Percentiles rank a stretch among this genome's conserved stretches.
Conservation (phyloP, 2,888 invertebrate genomes). For the Drosophila mayaguana region DNA sequence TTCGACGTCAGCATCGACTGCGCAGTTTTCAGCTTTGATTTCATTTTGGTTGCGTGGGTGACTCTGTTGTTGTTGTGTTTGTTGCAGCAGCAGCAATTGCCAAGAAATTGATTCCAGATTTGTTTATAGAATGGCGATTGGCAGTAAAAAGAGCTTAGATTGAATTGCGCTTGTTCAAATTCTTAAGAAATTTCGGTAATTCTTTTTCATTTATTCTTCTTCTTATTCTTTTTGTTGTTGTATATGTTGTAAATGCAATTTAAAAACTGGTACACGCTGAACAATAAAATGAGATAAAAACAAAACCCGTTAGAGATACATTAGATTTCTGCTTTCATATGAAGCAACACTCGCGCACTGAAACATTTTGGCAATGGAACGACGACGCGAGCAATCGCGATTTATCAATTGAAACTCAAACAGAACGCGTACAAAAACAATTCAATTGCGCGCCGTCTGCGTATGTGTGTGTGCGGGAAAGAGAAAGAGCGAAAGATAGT, state of each 20-base stretch:
- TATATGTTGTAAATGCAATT: conserved; percentile 47
- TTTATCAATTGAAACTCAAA: conserved; percentile 57
- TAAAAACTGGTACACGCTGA: conserved; percentile 46
- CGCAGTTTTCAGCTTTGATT: conserved; percentile 67
- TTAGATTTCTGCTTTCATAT: conserved; percentile 5
- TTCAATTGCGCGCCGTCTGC: conserved; percentile 40
- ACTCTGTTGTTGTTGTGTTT: conserved; percentile 9
- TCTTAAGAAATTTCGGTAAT: conserved; percentile 21
- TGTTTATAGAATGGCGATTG: conserved; percentile 43
- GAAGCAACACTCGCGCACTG: conserved; percentile 15
- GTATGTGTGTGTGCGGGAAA: conserved; percentile 15
- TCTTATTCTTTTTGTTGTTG: background rate
- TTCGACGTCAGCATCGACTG: conserved; percentile 30
- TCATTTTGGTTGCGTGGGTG: conserved; percentile 62
- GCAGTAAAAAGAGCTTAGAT: conserved; percentile 40
- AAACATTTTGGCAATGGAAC: conserved; percentile 33
- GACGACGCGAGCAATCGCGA: conserved; percentile 25
- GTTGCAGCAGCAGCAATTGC: conserved; percentile 27
- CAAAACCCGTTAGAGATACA: conserved; percentile 35
- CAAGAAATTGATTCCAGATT: conserved; percentile 42
- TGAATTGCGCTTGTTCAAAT: conserved; percentile 15
- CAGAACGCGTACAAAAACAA: conserved; percentile 59
- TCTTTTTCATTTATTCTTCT: conserved; percentile 2
- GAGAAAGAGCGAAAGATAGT: conserved; percentile 4
- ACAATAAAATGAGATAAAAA: conserved; percentile 38